Base-by-base conservation (phyloP, 1,140 invertebrate species). In the Leptinotarsa lineolata region DNA sequence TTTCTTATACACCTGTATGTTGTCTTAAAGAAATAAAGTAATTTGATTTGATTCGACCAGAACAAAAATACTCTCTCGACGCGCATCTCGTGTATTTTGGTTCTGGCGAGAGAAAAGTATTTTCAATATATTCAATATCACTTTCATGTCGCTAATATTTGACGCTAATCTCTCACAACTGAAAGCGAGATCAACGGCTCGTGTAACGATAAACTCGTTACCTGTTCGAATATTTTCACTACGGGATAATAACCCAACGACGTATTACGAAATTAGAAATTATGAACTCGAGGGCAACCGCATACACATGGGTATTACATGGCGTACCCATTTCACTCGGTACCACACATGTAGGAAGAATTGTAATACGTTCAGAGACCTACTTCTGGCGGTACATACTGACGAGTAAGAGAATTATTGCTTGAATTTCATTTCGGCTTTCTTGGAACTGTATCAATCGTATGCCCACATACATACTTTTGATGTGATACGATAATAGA, bases 301-400 rank as follows among this genome's bases (percentile, higher is more conserved):
- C 48, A 54, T 54, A 54, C 48, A n/a, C 48, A 54, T 54, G 48
- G 48, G 48, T 54, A 54, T 54, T 54, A 54, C 48, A 54, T 54
- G 2, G 48, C 48, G 48, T 54, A 54, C 48, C 48, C 48, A 54
- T 54, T 54, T 54, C 48, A n/a, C 48, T 54, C 16, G 48, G 48
- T 54, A 54, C 48, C 48, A 54, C 48, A 54, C 48, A 54, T 54
- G 48, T 16, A 54, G 48, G 48, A 54, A 54, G 48, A 15, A 18
- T 54, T 54, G 15, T 54, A 6, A 16, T 54, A 54, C 16, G n/a
- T 54, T 54, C 30, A 39, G 30, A 39, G 30, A 39, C 30, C 30
- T 39, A 39, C 30, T 39, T 39, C 30, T 39, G 8, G 30, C 30
- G 30, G 8, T 39, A 39, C 30, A 39, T 39, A 39, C 8, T 39